phyloP scores from a whole-genome alignment of 1,140 invertebrate genomes.

The Mycetomoellerius zeteki region DNA sequence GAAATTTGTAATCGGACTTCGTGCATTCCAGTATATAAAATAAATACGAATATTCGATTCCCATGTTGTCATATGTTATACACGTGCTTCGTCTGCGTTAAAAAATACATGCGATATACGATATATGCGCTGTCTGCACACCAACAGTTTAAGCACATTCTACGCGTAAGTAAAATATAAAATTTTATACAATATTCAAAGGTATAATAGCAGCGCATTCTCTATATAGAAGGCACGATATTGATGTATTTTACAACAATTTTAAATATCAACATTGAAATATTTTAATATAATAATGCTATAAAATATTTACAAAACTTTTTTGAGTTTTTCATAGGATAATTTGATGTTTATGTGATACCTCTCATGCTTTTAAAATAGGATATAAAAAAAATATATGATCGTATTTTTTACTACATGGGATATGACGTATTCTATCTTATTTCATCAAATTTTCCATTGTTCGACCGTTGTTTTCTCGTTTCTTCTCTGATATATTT shows the following conservation, averaged over 20 bases:
- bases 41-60: slow-evolving; percentile 46
- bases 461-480: background rate
- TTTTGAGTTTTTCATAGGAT: background rate
- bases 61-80: background rate
- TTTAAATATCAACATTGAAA: slow-evolving; percentile 7
- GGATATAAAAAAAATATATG: background rate
- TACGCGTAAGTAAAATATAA: slow-evolving; percentile 19
- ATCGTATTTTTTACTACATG: background rate
- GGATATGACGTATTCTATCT: background rate
- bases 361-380: background rate
- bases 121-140: background rate
- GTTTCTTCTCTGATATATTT: slow-evolving; percentile 9
- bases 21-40: slow-evolving; percentile 15
- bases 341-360: slow-evolving; percentile 15
- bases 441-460: background rate
- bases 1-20: background rate
- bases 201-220: background rate
- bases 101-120: slow-evolving; percentile 35
- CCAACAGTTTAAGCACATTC: background rate
- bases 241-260: background rate
- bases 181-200: slow-evolving; percentile 39
- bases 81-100: background rate
- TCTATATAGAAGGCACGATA: background rate
- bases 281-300: slow-evolving; percentile 19
- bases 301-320: background rate